These are phyloP conservation scores for Todus mexicanus DNA, from an alignment of 2,797 vertebrate genomes.

Conservation along the genomic window DNA sequence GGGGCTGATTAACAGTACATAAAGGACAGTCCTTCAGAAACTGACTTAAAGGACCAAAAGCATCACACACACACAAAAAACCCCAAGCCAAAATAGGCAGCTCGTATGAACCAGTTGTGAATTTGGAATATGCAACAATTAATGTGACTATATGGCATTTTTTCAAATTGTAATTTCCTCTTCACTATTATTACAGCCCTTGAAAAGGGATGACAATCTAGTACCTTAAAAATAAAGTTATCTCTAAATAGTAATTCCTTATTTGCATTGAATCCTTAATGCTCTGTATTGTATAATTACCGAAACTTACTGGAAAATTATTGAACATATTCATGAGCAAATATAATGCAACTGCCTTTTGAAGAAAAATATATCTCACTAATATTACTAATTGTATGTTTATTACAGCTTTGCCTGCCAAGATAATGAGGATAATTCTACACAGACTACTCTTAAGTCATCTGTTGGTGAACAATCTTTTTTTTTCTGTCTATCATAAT, in stretches of 20 bases:
- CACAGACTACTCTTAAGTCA: slow-evolving; percentile 42
- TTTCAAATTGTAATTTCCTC: slow-evolving; percentile 13
- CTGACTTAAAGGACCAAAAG: neutral
- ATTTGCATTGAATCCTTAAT: slow-evolving; percentile 45
- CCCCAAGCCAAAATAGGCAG: neutral
- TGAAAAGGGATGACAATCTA: neutral
- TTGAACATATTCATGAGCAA: slow-evolving; percentile 24
- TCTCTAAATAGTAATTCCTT: slow-evolving; percentile 30
- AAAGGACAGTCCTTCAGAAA: neutral
- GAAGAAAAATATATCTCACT: neutral
- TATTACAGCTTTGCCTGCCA: slow-evolving; percentile 28
- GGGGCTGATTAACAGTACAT: neutral
- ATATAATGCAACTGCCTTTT: slow-evolving; percentile 16
- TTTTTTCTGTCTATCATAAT: slow-evolving; percentile 23
- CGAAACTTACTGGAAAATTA: slow-evolving; percentile 14
- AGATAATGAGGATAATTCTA: slow-evolving; percentile 49
- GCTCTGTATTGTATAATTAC: slow-evolving; percentile 6
- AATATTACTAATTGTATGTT: slow-evolving; percentile 56
- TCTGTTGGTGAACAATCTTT: slow-evolving; percentile 2
- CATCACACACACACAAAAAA: neutral
- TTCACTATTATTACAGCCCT: slow-evolving; percentile 3
- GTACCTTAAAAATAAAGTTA: slow-evolving; percentile 11
- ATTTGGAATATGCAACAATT: neutral
- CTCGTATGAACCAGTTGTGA: neutral
- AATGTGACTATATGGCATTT: neutral